These are phyloP conservation scores for Camponotus vicinus DNA, from an alignment of 1,140 invertebrate species.

Conservation along the genomic window DNA sequence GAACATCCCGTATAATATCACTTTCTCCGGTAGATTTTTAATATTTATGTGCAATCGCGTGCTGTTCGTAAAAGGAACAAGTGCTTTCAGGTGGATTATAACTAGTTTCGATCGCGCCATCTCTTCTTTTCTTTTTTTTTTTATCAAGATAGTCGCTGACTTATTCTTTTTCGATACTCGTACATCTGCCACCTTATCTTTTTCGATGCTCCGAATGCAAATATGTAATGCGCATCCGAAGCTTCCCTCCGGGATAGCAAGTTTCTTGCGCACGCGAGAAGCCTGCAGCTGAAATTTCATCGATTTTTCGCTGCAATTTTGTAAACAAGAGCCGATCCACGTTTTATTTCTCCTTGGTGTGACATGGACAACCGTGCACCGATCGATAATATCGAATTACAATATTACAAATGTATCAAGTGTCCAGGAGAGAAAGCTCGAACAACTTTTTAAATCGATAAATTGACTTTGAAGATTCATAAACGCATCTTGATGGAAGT, in stretches of 20 bases:
- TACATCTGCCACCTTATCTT: slow-evolving; percentile 43
- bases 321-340: slow-evolving; percentile 15
- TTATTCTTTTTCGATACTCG: not conserved
- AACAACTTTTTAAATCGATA: not conserved
- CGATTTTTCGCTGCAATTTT: slow-evolving; percentile 36
- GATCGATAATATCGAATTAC: slow-evolving; percentile 13
- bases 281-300: slow-evolving; percentile 48
- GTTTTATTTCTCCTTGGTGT: not conserved
- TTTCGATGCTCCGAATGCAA: slow-evolving; percentile 21
- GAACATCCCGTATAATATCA: not conserved
- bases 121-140: not conserved
- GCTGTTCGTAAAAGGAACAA: slow-evolving; percentile 11
- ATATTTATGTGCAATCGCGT: slow-evolving; percentile 15
- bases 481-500: not conserved
- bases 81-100: not conserved
- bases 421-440: not conserved
- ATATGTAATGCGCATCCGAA: slow-evolving; percentile 1
- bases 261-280: slow-evolving; percentile 33
- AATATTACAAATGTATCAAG: not conserved
- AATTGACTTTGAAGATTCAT: not conserved
- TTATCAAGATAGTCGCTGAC: slow-evolving; percentile 2
- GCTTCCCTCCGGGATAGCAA: not conserved
- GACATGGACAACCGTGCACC: not conserved
- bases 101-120: slow-evolving; percentile 35
- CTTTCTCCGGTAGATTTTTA: slow-evolving; percentile 24